phyloP scores from a whole-genome alignment of 1,140 invertebrate species.

The Dufourea novaeangliae region DNA sequence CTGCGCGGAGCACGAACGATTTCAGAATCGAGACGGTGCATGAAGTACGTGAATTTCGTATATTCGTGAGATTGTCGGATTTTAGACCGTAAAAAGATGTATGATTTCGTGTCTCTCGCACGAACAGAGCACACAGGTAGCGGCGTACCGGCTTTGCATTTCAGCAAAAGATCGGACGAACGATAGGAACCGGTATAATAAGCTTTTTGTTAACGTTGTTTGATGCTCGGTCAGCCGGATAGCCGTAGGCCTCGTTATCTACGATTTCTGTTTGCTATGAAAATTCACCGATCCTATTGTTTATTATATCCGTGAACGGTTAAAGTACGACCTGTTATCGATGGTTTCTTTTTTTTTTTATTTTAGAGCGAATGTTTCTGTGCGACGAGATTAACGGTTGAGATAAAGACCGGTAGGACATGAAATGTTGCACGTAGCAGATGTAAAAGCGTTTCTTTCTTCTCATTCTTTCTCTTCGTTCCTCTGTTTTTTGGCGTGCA shows the following conservation, averaged over 20 bases:
- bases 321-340: slow-evolving; percentile 24
- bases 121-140: no score
- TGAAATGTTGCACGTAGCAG: not conserved
- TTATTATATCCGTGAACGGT: slow-evolving; percentile 19
- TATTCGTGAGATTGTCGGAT: no score
- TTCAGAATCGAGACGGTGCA: no score
- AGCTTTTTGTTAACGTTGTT: slow-evolving; percentile 25
- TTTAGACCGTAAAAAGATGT: no score
- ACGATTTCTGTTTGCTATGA: slow-evolving; percentile 32
- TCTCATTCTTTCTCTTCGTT: no score
- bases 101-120: no score
- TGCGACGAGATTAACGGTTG: slow-evolving; percentile 10
- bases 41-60: no score
- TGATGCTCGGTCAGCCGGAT: slow-evolving; percentile 3
- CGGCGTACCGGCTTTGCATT: no score
- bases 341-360: slow-evolving; percentile 45
- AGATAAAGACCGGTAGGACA: slow-evolving; percentile 17
- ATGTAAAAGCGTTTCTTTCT: not conserved
- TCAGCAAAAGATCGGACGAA: slow-evolving; percentile 8
- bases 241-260: slow-evolving; percentile 2
- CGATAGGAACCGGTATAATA: not conserved
- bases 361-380: slow-evolving; percentile 12
- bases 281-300: slow-evolving; percentile 35
- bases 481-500: not conserved
- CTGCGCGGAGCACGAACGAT: not conserved